Evolutionary conservation across 2,797 vertebrate species (phyloP).

Genomic region (Chaunax sp.): DNA sequence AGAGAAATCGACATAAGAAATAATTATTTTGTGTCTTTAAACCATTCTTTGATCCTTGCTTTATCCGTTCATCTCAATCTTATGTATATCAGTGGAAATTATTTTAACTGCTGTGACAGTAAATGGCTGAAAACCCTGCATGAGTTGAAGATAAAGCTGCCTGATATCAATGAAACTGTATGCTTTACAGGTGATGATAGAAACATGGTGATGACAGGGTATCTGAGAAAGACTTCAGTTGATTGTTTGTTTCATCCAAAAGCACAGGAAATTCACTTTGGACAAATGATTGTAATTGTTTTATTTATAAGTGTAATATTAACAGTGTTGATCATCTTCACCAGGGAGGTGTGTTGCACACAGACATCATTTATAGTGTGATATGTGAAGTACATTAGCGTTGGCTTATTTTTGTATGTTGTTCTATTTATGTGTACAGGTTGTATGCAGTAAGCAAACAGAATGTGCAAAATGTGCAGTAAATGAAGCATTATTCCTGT

Average conservation of each 20-base stretch:
- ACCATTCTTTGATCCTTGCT: slow-evolving; percentile 56
- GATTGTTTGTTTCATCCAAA: slow-evolving; percentile 55
- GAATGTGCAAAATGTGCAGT: neutral
- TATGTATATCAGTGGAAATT: slow-evolving; percentile 73
- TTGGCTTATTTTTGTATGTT: neutral
- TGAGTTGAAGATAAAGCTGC: slow-evolving; percentile 52
- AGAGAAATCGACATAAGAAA: slow-evolving; percentile 74
- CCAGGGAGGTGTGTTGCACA: slow-evolving; percentile 48
- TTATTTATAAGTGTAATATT: slow-evolving; percentile 60
- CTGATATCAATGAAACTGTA: slow-evolving; percentile 62
- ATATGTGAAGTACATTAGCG: slow-evolving; percentile 16
- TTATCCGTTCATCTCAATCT: slow-evolving; percentile 52
- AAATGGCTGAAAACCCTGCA: slow-evolving; percentile 67
- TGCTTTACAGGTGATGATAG: slow-evolving; percentile 52
- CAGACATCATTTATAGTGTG: slow-evolving; percentile 48
- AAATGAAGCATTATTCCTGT: slow-evolving; percentile 36
- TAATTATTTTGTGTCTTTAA: slow-evolving; percentile 71
- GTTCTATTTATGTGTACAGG: neutral
- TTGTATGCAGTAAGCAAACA: slow-evolving; percentile 1
- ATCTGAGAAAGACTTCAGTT: slow-evolving; percentile 46
- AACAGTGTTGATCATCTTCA: slow-evolving; percentile 41
- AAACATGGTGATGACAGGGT: slow-evolving; percentile 42
- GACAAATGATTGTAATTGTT: slow-evolving; percentile 57
- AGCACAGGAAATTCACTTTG: slow-evolving; percentile 45
- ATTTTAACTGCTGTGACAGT: slow-evolving; percentile 78